Conservation (phyloP, 2,113 vertebrate species). For the Myrmophylax atrothorax region DNA sequence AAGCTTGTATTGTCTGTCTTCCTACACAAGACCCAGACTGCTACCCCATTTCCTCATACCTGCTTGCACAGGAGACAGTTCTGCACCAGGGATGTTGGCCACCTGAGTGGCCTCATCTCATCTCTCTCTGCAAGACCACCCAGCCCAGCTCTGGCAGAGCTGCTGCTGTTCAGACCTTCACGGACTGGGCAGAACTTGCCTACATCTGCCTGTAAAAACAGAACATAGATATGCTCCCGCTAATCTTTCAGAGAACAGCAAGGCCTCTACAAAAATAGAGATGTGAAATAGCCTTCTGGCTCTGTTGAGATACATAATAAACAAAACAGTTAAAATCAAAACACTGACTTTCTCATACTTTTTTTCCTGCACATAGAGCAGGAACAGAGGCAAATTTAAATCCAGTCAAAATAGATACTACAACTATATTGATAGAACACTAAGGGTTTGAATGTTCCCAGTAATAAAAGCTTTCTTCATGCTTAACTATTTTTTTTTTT, state of each 20-base stretch:
- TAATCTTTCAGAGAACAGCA: background rate
- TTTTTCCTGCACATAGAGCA: background rate
- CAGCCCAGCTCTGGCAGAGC: background rate
- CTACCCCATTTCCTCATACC: background rate
- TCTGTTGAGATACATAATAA: background rate
- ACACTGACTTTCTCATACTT: background rate
- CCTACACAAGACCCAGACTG: background rate
- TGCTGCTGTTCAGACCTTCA: background rate
- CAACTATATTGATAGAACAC: background rate
- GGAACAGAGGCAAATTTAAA: background rate
- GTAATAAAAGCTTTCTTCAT: background rate
- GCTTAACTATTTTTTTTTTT: background rate
- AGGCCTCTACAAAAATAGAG: background rate
- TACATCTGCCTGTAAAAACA: background rate
- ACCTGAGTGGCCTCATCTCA: rapidly evolving
- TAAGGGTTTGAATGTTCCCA: background rate
- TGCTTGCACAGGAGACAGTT: background rate
- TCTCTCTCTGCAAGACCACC: background rate
- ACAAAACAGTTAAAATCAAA: background rate
- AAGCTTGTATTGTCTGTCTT: background rate
- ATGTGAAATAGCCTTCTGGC: background rate
- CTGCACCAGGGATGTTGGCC: background rate
- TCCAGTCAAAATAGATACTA: background rate
- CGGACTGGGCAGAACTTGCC: background rate
- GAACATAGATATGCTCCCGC: background rate